A percentile compares a stretch with the other conserved stretches of the same genome.
Conservation (phyloP, 2,113 vertebrate genomes). For the Shinisaurus crocodilurus region DNA sequence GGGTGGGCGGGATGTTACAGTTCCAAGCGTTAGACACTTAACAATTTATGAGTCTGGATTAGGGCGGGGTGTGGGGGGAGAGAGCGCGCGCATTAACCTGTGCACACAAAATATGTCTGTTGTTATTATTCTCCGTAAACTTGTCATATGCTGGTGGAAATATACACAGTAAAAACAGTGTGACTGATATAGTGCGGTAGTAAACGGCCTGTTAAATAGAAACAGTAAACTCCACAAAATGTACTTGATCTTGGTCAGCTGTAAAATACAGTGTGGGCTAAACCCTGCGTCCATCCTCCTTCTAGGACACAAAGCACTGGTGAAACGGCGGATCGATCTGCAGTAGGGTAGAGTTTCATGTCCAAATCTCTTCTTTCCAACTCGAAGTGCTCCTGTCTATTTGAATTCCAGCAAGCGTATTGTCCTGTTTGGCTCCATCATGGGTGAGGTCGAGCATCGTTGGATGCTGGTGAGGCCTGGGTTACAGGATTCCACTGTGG, state of each 20-base stretch:
- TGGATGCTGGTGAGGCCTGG: too few relatives aligned
- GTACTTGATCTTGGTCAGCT: constrained; percentile 45
- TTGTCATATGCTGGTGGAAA: constrained; percentile 58
- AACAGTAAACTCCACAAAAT: constrained; percentile 55
- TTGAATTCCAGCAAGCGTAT: too few relatives aligned
- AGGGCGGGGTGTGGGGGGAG: neutral
- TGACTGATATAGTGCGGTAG: constrained; percentile 37
- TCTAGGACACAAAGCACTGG: neutral
- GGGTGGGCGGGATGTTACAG: neutral
- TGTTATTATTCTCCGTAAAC: constrained; percentile 61
- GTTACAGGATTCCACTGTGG: too few relatives aligned
- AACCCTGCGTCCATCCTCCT: neutral
- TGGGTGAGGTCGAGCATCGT: too few relatives aligned
- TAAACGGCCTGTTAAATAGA: constrained; percentile 60
- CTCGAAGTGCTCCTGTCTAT: too few relatives aligned
- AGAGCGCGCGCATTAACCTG: constrained; percentile 41
- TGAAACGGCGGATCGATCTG: neutral
- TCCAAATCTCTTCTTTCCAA: neutral
- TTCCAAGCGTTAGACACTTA: constrained; percentile 23
- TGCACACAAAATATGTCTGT: constrained; percentile 36
- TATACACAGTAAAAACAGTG: constrained; percentile 29
- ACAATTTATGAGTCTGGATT: constrained; percentile 52
- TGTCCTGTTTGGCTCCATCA: neutral
- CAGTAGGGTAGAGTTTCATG: neutral
- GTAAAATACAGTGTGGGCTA: constrained; percentile 37